Percentiles rank a stretch among this genome's conserved stretches.
Evolutionary conservation across 2,888 invertebrate genomes (phyloP).

Genomic region (Eumerus sabulonum): DNA sequence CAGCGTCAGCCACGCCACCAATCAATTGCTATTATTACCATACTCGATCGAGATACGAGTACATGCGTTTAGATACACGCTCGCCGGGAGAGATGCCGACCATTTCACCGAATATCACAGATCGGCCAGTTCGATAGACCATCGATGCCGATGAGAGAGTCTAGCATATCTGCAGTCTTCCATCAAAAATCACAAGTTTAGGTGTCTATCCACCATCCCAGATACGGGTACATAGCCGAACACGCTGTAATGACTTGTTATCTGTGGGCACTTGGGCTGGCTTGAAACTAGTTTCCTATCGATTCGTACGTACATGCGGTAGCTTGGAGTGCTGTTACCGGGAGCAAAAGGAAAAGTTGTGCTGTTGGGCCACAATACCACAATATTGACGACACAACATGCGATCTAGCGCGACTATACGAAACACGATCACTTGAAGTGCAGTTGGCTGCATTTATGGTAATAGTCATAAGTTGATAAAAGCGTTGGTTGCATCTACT

Average conservation of each 20-base stretch:
- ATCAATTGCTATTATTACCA: constrained; percentile 60
- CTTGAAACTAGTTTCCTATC: constrained; percentile 52
- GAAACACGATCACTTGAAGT: constrained; percentile 12
- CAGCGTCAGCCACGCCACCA: constrained; percentile 43
- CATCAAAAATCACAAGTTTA: constrained; percentile 58
- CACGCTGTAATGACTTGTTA: constrained; percentile 56
- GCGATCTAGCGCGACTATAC: neutral
- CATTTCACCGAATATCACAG: constrained; percentile 41
- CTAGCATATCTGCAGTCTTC: constrained; percentile 54
- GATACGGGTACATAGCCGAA: constrained; percentile 14
- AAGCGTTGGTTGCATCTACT: constrained; percentile 20
- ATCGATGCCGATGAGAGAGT: constrained; percentile 41
- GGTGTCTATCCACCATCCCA: constrained; percentile 22
- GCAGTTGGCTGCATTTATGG: constrained; percentile 55
- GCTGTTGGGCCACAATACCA: constrained; percentile 44
- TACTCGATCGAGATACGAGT: constrained; percentile 44
- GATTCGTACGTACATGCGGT: constrained; percentile 16
- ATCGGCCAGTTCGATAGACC: constrained; percentile 43
- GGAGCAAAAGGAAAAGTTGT: constrained; percentile 66
- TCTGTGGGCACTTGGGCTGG: constrained; percentile 44
- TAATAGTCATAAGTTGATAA: constrained; percentile 48
- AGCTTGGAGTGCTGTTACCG: constrained; percentile 27
- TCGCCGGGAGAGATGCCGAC: constrained; percentile 20
- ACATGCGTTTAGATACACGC: constrained; percentile 28
- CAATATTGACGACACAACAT: neutral